Conservation (phyloP, 2,888 invertebrate genomes). For the Pristionchus exspectatus region DNA sequence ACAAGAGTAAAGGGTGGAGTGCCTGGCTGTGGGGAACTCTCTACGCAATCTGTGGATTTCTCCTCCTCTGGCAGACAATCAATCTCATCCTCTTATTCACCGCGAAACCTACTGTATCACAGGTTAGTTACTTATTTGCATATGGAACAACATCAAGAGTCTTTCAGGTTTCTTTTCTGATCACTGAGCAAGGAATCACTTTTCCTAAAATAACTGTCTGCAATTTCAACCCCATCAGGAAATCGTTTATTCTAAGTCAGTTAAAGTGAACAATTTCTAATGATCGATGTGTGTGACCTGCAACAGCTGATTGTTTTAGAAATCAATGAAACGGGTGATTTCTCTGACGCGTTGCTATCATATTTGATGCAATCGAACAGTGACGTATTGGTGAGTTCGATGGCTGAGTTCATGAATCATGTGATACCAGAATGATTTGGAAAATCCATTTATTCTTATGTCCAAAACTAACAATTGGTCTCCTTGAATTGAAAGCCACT, state of each 20-base stretch:
- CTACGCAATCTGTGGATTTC: conserved; percentile 25
- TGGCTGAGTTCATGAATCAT: background rate
- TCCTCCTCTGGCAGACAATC: conserved; percentile 49
- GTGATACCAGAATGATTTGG: too few relatives aligned
- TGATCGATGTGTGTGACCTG: too few relatives aligned
- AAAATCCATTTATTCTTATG: too few relatives aligned
- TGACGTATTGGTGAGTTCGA: conserved; percentile 60
- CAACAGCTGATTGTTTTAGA: conserved; percentile 58
- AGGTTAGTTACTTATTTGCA: background rate
- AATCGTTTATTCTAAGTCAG: conserved; percentile 53
- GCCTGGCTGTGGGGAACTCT: conserved; percentile 50
- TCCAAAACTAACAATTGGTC: too few relatives aligned
- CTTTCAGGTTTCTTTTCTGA: conserved; percentile 54
- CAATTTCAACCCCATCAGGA: conserved; percentile 55
- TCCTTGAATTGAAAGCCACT: too few relatives aligned
- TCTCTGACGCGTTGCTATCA: conserved; percentile 69
- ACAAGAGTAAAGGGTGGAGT: conserved; percentile 45
- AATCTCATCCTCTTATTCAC: conserved; percentile 51
- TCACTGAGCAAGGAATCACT: conserved; percentile 49
- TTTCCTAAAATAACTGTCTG: conserved; percentile 57
- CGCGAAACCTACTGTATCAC: conserved; percentile 48
- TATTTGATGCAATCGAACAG: conserved; percentile 70
- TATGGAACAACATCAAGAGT: background rate
- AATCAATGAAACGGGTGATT: conserved; percentile 68
- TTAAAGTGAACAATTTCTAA: background rate